These are phyloP conservation scores for Chromis chromis DNA, from an alignment of 2,797 vertebrate species.

Conservation along the genomic window DNA sequence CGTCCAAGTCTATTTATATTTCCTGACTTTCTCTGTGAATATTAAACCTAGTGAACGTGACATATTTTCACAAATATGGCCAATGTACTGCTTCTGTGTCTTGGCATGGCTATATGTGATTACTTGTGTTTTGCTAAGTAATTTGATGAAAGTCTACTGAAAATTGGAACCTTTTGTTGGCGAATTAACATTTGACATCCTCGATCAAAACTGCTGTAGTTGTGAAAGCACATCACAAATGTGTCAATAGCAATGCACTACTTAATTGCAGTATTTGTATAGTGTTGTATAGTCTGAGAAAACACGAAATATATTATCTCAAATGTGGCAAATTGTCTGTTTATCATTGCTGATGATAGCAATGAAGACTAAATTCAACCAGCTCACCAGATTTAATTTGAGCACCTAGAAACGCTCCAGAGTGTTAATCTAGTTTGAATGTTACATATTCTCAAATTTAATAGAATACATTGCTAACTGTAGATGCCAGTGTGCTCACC, in stretches of 20 bases:
- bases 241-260: background rate
- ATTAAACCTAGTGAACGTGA: conserved; percentile 6
- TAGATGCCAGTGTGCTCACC: background rate
- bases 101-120: background rate
- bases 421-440: background rate
- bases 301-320: background rate
- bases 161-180: background rate
- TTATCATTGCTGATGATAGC: background rate
- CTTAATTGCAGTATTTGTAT: background rate
- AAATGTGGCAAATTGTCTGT: too few species aligned
- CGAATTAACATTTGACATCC: background rate
- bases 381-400: background rate
- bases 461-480: background rate
- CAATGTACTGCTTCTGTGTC: conserved; percentile 15
- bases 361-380: too few species aligned
- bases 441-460: background rate
- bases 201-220: background rate
- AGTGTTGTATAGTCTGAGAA: background rate
- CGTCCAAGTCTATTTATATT: background rate
- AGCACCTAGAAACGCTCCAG: background rate
- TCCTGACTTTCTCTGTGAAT: background rate
- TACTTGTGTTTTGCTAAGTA: background rate
- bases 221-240: too few species aligned
- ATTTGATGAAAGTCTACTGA: background rate
- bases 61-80: conserved; percentile 56